Evolutionary conservation across 2,113 vertebrate genomes (phyloP).

Genomic region (Lanius collurio): DNA sequence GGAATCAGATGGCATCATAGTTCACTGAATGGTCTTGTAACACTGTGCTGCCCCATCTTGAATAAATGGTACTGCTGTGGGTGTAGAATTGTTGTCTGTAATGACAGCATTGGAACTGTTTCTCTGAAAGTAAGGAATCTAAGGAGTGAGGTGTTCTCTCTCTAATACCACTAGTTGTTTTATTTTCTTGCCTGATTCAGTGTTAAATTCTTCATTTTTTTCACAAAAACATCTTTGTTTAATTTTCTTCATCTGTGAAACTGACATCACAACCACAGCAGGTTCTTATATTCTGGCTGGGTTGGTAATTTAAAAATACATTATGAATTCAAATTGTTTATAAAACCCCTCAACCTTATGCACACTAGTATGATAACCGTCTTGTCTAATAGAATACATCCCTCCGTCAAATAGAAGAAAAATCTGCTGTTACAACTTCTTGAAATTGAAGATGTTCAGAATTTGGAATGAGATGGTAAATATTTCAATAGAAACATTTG

Average conservation of each 20-base stretch:
- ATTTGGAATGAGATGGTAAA: not conserved
- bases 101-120: not conserved
- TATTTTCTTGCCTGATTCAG: not conserved
- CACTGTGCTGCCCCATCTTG: not conserved
- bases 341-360: not conserved
- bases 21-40: not conserved
- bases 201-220: not conserved
- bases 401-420: not conserved
- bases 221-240: not conserved
- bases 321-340: not conserved
- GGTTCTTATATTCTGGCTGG: not conserved
- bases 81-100: not conserved
- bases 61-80: not conserved
- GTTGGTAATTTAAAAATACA: not conserved
- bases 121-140: not conserved
- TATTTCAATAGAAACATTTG: not conserved
- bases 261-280: not conserved
- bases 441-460: not conserved
- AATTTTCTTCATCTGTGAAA: not conserved
- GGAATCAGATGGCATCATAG: not conserved
- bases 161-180: not conserved
- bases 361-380: not conserved
- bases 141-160: not conserved
- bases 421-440: not conserved
- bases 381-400: not conserved